phyloP scores from a whole-genome alignment of 2,888 invertebrate genomes.

The Caenorhabditis japonica region DNA sequence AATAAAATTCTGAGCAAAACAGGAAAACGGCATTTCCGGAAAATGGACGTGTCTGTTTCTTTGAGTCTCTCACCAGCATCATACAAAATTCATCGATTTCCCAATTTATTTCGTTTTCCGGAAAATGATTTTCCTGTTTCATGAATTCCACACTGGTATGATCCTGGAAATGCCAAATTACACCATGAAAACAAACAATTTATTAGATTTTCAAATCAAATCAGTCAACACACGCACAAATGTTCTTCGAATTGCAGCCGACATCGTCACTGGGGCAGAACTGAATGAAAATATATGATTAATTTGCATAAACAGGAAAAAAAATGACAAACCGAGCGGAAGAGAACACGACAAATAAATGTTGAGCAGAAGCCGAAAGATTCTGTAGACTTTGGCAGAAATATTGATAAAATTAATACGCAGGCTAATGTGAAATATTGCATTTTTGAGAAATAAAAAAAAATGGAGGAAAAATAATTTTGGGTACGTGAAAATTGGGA shows the following conservation, averaged over 20 bases:
- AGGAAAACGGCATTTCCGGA: too few relatives aligned
- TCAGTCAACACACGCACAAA: background rate
- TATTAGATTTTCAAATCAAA: background rate
- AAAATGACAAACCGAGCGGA: conserved; percentile 13
- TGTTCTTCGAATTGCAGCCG: conserved; percentile 3
- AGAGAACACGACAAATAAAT: conserved; percentile 12
- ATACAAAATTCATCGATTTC: too few relatives aligned
- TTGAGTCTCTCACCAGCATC: too few relatives aligned
- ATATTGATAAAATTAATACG: background rate
- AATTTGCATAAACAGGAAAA: background rate
- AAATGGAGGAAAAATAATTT: too few relatives aligned
- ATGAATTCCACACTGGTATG: too few relatives aligned
- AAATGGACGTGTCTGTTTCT: too few relatives aligned
- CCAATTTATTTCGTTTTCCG: too few relatives aligned
- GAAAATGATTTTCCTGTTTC: too few relatives aligned
- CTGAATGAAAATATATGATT: conserved; percentile 1
- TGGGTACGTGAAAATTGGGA: too few relatives aligned
- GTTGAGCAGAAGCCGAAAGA: conserved; percentile 18
- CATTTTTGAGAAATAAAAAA: conserved; percentile 8
- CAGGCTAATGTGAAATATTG: background rate
- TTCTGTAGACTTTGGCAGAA: background rate
- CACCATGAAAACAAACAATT: too few relatives aligned
- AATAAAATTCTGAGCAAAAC: too few relatives aligned
- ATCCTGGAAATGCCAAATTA: too few relatives aligned
- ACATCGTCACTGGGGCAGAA: conserved; percentile 3